Evolutionary conservation across 2,113 vertebrate species (phyloP).

Genomic region (Erinaceus europaeus): DNA sequence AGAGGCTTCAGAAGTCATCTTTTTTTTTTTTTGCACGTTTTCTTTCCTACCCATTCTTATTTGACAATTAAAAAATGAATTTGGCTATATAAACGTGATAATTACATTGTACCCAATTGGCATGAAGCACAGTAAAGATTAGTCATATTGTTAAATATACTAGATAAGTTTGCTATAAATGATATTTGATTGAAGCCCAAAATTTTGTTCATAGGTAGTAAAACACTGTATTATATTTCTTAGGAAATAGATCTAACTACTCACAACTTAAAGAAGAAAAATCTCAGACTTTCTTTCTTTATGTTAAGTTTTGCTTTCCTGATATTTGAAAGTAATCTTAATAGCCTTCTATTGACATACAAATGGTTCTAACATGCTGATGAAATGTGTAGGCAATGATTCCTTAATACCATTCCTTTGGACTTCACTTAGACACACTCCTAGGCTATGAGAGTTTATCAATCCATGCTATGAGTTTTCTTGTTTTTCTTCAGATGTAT

Average conservation of each 20-base stretch:
- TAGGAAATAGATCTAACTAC: neutral
- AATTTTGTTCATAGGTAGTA: slow-evolving; percentile 2
- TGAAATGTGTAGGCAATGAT: neutral
- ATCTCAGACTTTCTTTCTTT: neutral
- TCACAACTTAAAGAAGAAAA: neutral
- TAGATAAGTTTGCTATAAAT: slow-evolving; percentile 27
- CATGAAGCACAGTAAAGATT: slow-evolving; percentile 31
- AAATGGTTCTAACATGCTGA: neutral
- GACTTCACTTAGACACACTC: neutral
- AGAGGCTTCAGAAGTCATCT: neutral
- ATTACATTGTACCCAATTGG: neutral
- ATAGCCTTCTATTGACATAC: neutral
- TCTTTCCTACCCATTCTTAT: neutral
- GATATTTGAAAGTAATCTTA: neutral
- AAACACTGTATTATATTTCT: neutral
- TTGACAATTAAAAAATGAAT: neutral
- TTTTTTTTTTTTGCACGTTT: neutral
- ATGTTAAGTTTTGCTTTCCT: neutral
- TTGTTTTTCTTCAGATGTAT: neutral
- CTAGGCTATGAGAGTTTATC: neutral
- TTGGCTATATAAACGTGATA: slow-evolving; percentile 32
- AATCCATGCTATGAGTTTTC: fast-evolving
- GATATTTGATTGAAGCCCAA: slow-evolving; percentile 39
- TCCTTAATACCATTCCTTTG: neutral
- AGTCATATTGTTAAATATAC: slow-evolving; percentile 30